These are phyloP conservation scores for Serranus cabrilla DNA, from an alignment of 2,797 vertebrate species.

Conservation along the genomic window DNA sequence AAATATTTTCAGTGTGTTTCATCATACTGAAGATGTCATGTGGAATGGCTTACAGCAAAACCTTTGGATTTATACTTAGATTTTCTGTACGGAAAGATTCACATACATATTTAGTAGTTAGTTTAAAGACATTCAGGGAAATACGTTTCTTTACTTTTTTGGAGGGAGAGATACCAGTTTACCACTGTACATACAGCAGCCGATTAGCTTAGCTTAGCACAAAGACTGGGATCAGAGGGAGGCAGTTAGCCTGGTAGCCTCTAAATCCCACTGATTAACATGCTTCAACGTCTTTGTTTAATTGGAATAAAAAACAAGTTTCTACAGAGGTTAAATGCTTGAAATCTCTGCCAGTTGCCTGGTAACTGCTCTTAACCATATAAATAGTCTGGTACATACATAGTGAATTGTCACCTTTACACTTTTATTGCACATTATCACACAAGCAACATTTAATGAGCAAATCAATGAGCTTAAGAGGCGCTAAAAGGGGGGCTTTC, in stretches of 20 bases:
- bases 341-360: slow-evolving; percentile 2
- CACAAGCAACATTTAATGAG: background rate
- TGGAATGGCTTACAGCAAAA: slow-evolving; percentile 35
- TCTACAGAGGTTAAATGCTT: background rate
- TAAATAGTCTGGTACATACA: background rate
- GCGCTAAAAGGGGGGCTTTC: background rate
- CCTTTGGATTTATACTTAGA: slow-evolving; percentile 20
- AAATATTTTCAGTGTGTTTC: slow-evolving; percentile 62
- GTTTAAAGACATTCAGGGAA: slow-evolving; percentile 1
- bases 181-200: background rate
- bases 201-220: slow-evolving; percentile 17
- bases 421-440: background rate
- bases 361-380: background rate
- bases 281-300: background rate
- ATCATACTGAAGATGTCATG: slow-evolving; percentile 55
- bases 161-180: background rate
- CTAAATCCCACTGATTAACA: background rate
- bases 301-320: background rate
- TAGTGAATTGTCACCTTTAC: background rate
- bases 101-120: background rate
- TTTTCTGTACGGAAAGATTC: slow-evolving; percentile 4
- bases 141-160: background rate
- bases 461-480: background rate
- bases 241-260: background rate
- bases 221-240: too few species aligned